Evolutionary conservation across 2,797 vertebrate genomes (phyloP).

Genomic region (Pipistrellus nathusii): DNA sequence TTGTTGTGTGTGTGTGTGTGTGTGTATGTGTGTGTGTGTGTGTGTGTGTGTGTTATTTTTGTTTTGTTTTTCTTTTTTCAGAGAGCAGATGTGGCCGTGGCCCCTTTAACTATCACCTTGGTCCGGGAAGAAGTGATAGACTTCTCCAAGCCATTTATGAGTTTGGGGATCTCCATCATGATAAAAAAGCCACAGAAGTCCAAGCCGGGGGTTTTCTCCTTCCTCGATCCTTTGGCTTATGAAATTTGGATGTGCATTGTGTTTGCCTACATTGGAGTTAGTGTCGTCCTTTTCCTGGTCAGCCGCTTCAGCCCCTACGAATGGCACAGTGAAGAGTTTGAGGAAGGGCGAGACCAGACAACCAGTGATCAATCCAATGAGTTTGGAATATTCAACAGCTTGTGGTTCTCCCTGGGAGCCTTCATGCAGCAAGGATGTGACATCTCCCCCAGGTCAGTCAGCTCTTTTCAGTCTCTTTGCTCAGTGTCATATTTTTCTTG

Average conservation of each 20-base stretch:
- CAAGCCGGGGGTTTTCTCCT: conserved; percentile 98
- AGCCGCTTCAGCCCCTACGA: conserved; percentile 99
- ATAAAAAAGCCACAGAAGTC: conserved; percentile 99
- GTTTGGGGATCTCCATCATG: conserved; percentile 99
- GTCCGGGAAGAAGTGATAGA: conserved; percentile 99
- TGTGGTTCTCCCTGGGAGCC: conserved; percentile 99
- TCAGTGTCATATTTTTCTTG: not conserved
- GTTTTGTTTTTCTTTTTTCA: conserved; percentile 78
- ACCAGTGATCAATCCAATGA: conserved; percentile 96
- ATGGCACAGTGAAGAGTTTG: conserved; percentile 97
- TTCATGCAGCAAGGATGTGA: conserved; percentile 99
- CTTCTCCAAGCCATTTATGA: conserved; percentile 99
- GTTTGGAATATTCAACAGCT: conserved; percentile 99
- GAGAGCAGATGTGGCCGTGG: conserved; percentile 98
- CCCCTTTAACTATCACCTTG: conserved; percentile 97
- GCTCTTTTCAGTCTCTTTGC: conserved; percentile 23
- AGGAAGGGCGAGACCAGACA: conserved; percentile 93
- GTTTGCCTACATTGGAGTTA: conserved; percentile 99
- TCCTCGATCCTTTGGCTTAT: conserved; percentile 98
- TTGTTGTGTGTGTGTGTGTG: no score
- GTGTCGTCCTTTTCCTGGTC: conserved; percentile 98
- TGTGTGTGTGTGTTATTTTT: no score
- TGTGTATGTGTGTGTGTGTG: no score
- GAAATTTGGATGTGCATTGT: conserved; percentile 99
- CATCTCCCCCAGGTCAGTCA: conserved; percentile 97